Percentiles rank a stretch among this genome's conserved stretches.
phyloP scores from a whole-genome alignment of 2,113 vertebrate genomes.

The Tragelaphus strepsiceros region DNA sequence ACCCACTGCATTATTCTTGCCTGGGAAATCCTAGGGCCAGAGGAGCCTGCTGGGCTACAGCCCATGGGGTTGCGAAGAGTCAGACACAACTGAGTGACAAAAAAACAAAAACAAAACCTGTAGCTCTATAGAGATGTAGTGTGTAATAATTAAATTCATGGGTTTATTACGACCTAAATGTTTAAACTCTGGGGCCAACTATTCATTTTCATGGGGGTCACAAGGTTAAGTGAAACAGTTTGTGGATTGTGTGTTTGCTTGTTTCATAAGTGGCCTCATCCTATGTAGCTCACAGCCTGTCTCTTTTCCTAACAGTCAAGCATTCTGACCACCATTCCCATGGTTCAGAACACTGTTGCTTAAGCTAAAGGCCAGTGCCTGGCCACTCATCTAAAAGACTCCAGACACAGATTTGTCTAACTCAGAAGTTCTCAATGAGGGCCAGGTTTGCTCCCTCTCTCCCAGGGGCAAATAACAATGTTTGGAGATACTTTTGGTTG shows the following conservation, averaged over 20 bases:
- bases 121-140: neutral
- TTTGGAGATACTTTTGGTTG: neutral
- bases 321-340: neutral
- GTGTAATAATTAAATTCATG: neutral
- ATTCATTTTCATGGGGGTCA: neutral
- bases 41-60: neutral
- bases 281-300: neutral
- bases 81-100: neutral
- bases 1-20: neutral
- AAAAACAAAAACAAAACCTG: neutral
- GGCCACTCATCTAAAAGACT: neutral
- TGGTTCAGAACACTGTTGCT: neutral
- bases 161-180: neutral
- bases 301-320: neutral
- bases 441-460: neutral
- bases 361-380: neutral
- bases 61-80: neutral
- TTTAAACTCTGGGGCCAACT: neutral
- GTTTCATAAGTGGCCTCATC: neutral
- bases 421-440: neutral
- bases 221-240: neutral
- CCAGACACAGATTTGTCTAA: neutral
- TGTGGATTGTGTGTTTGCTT: neutral
- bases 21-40: neutral
- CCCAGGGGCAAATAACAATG: neutral